Evolutionary conservation across 2,113 vertebrate genomes (phyloP), one percentile per base, ranked within the genome.

Genomic region (Ophiodon elongatus): DNA sequence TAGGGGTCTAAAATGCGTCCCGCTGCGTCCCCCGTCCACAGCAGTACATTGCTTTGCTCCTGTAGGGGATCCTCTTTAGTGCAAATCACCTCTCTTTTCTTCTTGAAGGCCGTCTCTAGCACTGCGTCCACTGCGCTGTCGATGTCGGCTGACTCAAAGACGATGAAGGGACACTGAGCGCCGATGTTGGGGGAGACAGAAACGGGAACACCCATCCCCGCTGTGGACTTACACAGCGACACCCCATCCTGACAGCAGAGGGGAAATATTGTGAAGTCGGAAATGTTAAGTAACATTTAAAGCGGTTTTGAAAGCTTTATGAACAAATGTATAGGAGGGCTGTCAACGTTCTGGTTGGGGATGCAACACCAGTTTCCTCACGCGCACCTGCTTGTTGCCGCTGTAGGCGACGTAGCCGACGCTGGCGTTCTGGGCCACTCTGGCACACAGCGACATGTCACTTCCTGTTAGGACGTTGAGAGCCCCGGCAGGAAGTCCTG

Each of bases 81-180:
- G 25, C 52, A 5, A 39, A 62, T 89, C 79, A 95, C 95, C 84
- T 96, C 94, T 76, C 80, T 94, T 2, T 76, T 94, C 89, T 93
- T 95, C 69, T 82, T 93, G 74, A 96, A 95, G 21, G 92, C 94
- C 0, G 90, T 45, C 67, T 95, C 94, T 27, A 95, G 90, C 67
- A 73, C 94, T 43, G 78, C 93, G 9, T 96, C 96, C 77, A 96
- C 93, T 0, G 96, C 96, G 29, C 96, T 96, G 90, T 96, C 93
- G 0, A 96, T 80, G 72, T 96, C 95, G 0, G 95, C 95, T 0
- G 94, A 95, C 52, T 96, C 96, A 77, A 96, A 96, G 56, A 96
- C 84, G 70, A 96, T 94, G 76, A 95, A 95, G 15, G 94, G 94
- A 66, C 95, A 96, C 1, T 88, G 86, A 4, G 93, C 85, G 1